phyloP scores from a whole-genome alignment of 2,113 vertebrate species.

The Illadopsis cleaveri region DNA sequence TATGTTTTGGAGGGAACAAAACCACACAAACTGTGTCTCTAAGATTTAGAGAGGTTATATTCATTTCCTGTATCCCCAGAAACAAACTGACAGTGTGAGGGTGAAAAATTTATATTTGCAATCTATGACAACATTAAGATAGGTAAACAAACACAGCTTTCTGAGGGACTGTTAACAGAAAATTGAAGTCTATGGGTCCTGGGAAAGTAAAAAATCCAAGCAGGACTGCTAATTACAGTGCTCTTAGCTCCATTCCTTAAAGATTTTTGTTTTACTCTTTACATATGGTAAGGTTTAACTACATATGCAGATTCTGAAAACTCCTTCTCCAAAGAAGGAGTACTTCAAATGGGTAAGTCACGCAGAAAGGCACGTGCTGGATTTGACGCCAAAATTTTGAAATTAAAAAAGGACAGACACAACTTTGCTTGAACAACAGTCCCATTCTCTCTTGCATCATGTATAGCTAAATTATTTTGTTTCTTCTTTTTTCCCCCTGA shows the following conservation, averaged over 20 bases:
- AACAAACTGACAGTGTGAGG: background rate
- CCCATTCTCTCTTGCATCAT: background rate
- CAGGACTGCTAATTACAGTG: background rate
- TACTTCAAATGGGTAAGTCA: background rate
- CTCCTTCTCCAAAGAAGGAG: background rate
- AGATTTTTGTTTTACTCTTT: background rate
- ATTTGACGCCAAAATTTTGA: background rate
- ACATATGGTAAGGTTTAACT: background rate
- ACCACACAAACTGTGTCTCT: background rate
- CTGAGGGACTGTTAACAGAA: background rate
- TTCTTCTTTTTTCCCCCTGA: background rate
- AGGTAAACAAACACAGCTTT: background rate
- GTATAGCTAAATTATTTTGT: background rate
- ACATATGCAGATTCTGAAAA: background rate
- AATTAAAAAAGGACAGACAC: background rate
- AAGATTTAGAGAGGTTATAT: background rate
- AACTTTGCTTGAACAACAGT: background rate
- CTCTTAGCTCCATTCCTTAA: background rate
- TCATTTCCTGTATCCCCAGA: background rate
- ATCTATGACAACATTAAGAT: background rate
- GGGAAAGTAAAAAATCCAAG: background rate
- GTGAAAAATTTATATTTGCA: background rate
- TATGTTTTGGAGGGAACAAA: background rate
- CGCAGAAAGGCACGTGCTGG: background rate
- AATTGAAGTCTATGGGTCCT: background rate